phyloP scores from a whole-genome alignment of 2,797 vertebrate genomes.

The Erpetoichthys calabaricus region DNA sequence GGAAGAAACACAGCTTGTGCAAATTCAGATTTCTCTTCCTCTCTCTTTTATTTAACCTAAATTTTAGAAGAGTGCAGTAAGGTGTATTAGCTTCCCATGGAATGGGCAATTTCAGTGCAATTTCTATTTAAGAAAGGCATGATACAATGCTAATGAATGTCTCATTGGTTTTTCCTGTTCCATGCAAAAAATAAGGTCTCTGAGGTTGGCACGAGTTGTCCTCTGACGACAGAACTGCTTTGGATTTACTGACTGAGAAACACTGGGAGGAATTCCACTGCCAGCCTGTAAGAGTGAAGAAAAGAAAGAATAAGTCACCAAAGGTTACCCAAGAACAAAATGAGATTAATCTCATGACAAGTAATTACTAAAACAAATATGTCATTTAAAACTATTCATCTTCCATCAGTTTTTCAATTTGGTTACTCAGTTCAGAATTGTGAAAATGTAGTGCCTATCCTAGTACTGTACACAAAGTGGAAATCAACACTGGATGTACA shows the following conservation, averaged over 20 bases:
- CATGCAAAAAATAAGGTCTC: conserved; percentile 83
- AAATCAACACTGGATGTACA: too few relatives aligned
- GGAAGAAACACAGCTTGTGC: too few relatives aligned
- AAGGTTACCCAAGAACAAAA: too few relatives aligned
- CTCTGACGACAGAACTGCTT: conserved; percentile 48
- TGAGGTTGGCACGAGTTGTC: conserved; percentile 68
- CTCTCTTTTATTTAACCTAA: conserved; percentile 2
- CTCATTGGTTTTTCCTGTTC: conserved; percentile 69
- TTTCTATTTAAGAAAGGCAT: conserved; percentile 56
- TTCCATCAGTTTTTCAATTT: too few relatives aligned
- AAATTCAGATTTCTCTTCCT: too few relatives aligned
- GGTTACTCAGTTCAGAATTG: too few relatives aligned
- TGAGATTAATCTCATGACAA: too few relatives aligned
- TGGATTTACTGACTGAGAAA: conserved; percentile 33
- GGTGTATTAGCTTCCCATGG: conserved; percentile 25
- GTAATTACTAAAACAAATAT: too few relatives aligned
- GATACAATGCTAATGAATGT: conserved; percentile 68
- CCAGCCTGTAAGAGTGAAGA: conserved; percentile 33
- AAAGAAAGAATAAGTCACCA: conserved; percentile 4
- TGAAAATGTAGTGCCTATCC: too few relatives aligned
- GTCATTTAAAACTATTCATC: too few relatives aligned
- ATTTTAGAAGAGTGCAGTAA: conserved; percentile 35
- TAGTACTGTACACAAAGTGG: too few relatives aligned
- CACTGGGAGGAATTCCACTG: conserved; percentile 27
- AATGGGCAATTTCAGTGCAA: conserved; percentile 11